Percentiles rank a stretch among this genome's conserved stretches.
phyloP scores from a whole-genome alignment of 2,797 vertebrate genomes.

The Pampus argenteus region DNA sequence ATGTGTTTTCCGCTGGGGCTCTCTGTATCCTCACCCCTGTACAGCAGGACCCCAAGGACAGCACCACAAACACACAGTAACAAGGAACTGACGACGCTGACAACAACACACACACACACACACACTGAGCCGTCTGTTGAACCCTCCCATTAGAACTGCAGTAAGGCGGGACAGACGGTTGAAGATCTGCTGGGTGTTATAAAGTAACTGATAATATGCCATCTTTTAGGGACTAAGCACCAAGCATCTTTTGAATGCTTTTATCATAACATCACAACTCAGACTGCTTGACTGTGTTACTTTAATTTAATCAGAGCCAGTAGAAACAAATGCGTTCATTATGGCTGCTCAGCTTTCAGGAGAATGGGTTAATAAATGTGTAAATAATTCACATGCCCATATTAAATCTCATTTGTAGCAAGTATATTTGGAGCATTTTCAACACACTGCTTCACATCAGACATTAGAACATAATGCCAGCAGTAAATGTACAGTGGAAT shows the following conservation, averaged over 20 bases:
- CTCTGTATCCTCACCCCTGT: slow-evolving; percentile 17
- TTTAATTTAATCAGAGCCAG: too few species aligned
- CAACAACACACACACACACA: neutral
- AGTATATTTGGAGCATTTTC: too few species aligned
- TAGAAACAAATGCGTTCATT: too few species aligned
- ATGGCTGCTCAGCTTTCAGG: too few species aligned
- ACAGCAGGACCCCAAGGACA: slow-evolving; percentile 20
- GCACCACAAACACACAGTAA: slow-evolving; percentile 31
- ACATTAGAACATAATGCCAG: too few species aligned
- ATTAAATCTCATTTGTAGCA: too few species aligned
- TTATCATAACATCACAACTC: too few species aligned
- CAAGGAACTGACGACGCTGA: slow-evolving; percentile 5
- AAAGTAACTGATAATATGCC: neutral
- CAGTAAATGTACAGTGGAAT: too few species aligned
- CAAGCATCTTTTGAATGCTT: neutral
- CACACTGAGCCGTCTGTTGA: neutral
- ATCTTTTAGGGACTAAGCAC: neutral
- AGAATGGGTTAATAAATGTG: too few species aligned
- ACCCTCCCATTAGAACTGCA: neutral
- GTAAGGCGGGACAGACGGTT: neutral
- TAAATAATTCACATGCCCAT: too few species aligned
- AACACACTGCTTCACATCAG: too few species aligned
- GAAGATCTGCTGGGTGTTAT: neutral
- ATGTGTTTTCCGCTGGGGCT: neutral
- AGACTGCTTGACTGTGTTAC: too few species aligned